phyloP scores from a whole-genome alignment of 1,140 invertebrate species.

The Choristoneura fumiferana region DNA sequence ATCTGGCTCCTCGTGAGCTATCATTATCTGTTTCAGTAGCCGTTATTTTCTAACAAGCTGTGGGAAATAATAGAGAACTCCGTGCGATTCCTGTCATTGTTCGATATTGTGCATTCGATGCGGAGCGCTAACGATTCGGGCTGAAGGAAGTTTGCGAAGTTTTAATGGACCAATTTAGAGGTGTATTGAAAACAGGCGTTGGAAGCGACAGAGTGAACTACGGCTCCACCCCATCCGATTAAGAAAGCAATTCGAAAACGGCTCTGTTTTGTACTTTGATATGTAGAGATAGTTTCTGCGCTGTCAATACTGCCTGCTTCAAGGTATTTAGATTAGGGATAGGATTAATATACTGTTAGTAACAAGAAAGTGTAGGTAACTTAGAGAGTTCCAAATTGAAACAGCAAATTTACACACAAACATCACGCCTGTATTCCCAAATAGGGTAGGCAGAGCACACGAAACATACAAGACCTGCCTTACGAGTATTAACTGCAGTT shows the following conservation, averaged over 20 bases:
- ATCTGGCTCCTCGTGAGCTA: conserved; percentile 8
- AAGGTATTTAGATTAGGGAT: neutral
- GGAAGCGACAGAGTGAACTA: conserved; percentile 38
- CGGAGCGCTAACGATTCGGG: conserved; percentile 48
- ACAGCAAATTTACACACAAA: too few relatives aligned
- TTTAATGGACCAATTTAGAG: conserved; percentile 67
- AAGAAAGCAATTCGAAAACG: conserved; percentile 35
- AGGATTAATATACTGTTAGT: too few relatives aligned
- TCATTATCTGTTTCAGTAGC: conserved; percentile 17
- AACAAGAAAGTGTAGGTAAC: too few relatives aligned
- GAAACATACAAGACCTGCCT: too few relatives aligned
- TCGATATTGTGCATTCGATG: conserved; percentile 38
- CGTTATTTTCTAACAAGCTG: conserved; percentile 13
- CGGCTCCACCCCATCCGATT: conserved; percentile 35
- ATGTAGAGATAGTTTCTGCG: neutral
- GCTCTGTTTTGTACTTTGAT: neutral
- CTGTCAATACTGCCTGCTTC: neutral
- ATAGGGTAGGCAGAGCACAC: too few relatives aligned
- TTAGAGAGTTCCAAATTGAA: too few relatives aligned
- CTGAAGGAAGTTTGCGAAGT: conserved; percentile 51
- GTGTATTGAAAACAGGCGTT: conserved; percentile 56
- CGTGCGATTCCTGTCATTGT: conserved; percentile 32
- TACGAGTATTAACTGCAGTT: too few relatives aligned
- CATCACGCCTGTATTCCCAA: too few relatives aligned
- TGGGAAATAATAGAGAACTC: conserved; percentile 11